A percentile compares a stretch with the other conserved stretches of the same genome.
Conservation (phyloP, 2,888 invertebrate species). For the Dolichopus griseipennis region DNA sequence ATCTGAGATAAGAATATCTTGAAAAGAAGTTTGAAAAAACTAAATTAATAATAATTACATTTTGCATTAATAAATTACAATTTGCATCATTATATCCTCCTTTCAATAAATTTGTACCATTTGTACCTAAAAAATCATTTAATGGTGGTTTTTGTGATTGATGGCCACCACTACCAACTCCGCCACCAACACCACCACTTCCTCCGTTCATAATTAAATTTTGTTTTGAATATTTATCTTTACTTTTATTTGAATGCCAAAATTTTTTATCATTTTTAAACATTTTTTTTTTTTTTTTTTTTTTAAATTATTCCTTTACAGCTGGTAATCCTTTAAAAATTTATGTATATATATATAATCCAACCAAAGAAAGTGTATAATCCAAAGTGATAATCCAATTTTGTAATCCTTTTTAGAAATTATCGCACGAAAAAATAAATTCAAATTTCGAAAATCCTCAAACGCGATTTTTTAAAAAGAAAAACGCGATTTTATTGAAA, state of each 20-base stretch:
- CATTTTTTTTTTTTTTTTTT: conserved; percentile 2
- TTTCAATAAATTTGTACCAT: background rate
- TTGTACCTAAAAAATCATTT: background rate
- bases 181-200: too few relatives aligned
- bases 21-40: background rate
- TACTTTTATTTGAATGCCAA: conserved; percentile 5
- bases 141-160: background rate
- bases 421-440: too few relatives aligned
- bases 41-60: background rate
- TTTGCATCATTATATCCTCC: background rate
- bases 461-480: too few relatives aligned
- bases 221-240: background rate
- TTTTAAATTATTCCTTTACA: background rate
- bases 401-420: too few relatives aligned
- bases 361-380: too few relatives aligned
- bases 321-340: too few relatives aligned
- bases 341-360: too few relatives aligned
- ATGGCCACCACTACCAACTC: background rate
- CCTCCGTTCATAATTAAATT: background rate
- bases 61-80: background rate
- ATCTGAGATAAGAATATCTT: too few relatives aligned
- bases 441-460: too few relatives aligned
- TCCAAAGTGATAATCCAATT: too few relatives aligned
- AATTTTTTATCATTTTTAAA: conserved; percentile 12
- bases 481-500: too few relatives aligned